Evolutionary conservation across 2,797 vertebrate species (phyloP).

Genomic region (Eulemur mongoz): DNA sequence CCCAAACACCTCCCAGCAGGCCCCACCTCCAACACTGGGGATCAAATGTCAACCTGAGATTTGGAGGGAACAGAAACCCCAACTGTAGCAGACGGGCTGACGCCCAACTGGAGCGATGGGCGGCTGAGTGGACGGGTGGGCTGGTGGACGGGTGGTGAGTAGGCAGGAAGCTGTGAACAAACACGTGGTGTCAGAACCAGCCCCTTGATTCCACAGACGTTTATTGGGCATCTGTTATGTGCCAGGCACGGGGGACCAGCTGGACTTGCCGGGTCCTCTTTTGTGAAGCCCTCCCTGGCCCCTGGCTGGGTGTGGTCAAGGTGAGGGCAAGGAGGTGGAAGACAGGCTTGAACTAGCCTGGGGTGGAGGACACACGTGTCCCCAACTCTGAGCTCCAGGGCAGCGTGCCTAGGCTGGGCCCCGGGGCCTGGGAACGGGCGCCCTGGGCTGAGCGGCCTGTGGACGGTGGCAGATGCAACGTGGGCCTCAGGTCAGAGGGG

Average conservation of each 20-base stretch:
- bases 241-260: neutral
- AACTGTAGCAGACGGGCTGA: neutral
- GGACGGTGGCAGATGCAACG: neutral
- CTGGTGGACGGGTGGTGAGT: accelerated
- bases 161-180: neutral
- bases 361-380: neutral
- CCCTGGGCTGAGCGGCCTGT: neutral
- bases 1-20: neutral
- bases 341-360: neutral
- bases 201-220: neutral
- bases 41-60: neutral
- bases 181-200: neutral
- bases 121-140: neutral
- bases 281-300: neutral
- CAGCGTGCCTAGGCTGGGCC: neutral
- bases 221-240: neutral
- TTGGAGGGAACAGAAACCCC: neutral
- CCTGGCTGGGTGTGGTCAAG: neutral
- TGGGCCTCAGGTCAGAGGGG: neutral
- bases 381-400: neutral
- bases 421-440: neutral
- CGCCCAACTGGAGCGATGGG: neutral
- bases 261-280: neutral
- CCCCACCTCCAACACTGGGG: neutral
- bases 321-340: neutral